Evolutionary conservation across 2,797 vertebrate species (phyloP).

Genomic region (Saxicola maurus): DNA sequence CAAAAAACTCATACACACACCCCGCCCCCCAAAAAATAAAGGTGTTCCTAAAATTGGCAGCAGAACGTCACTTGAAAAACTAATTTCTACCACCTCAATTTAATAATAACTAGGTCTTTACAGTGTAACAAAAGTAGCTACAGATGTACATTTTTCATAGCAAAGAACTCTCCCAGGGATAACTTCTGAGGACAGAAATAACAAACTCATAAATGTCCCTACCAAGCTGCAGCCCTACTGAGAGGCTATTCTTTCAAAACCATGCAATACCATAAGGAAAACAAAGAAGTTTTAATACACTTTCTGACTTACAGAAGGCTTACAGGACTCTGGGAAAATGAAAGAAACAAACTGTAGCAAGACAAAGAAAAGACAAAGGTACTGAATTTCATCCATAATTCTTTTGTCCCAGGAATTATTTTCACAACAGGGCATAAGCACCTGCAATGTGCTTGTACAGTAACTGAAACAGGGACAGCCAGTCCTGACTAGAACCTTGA

Average conservation of each 20-base stretch:
- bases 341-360: not conserved
- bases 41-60: not conserved
- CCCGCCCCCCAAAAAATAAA: not conserved
- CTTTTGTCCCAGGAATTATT: not conserved
- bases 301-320: not conserved
- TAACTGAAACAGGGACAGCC: not conserved
- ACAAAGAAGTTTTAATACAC: not conserved
- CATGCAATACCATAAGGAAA: not conserved
- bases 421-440: not conserved
- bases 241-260: not conserved
- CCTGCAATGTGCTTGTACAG: not conserved
- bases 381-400: not conserved
- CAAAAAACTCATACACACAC: rapidly evolving
- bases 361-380: not conserved
- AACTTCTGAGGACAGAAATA: not conserved
- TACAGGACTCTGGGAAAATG: not conserved
- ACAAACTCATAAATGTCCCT: not conserved
- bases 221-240: not conserved
- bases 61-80: not conserved
- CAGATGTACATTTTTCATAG: not conserved
- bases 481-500: not conserved
- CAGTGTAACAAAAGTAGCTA: not conserved
- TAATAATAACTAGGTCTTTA: not conserved
- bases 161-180: not conserved
- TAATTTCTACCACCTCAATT: not conserved